Base-by-base conservation (phyloP, 2,797 vertebrate genomes). In the Hipposideros larvatus region DNA sequence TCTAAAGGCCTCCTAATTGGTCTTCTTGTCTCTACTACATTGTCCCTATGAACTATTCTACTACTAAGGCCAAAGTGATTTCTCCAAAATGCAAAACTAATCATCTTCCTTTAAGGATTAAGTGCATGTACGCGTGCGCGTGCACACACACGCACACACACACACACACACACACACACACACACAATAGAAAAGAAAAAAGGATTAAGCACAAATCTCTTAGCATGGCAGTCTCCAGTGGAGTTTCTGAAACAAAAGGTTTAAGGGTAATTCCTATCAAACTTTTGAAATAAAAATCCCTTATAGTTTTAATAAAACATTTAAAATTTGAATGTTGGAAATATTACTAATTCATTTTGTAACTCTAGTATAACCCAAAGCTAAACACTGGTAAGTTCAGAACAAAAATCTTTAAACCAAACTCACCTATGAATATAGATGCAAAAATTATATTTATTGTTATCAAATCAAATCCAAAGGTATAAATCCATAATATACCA, bases 291-390 rank as follows among this genome's bases (percentile, higher is more conserved):
- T 22, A 43, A 73, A 86, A 66, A 73, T 57, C 3, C 5, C 19
- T 14, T 65, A 1, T 11, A 19, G 7, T 48, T 95, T 87, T 34
- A 84, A 88, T 46, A 80, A 88, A 68, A 79, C 26, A 80, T 85
- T 89, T 89, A 10, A 73, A 79, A 89, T 79, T 41, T 53, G 22
- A 79, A 68, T 41, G 57, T 19, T 70, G 22, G 31, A 91, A 94
- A 68, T 73, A 80, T 22, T 91, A 31, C 59, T 94, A 65, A 85
- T 65, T 91, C 11, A 70, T 85, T 91, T 34, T 96, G 26, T 65
- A 89, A 89, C 26, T 77, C 22, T 57, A 80, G 51, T 59, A 65
- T 80, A 43, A 80, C n/a, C 53, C 51, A 85, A 71, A 88, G 46
- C 66, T 80, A 82, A 74, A 82, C 31, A 66, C 34, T 89, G 43